phyloP scores from a whole-genome alignment of 2,888 invertebrate genomes.

The Litoditis marina region DNA sequence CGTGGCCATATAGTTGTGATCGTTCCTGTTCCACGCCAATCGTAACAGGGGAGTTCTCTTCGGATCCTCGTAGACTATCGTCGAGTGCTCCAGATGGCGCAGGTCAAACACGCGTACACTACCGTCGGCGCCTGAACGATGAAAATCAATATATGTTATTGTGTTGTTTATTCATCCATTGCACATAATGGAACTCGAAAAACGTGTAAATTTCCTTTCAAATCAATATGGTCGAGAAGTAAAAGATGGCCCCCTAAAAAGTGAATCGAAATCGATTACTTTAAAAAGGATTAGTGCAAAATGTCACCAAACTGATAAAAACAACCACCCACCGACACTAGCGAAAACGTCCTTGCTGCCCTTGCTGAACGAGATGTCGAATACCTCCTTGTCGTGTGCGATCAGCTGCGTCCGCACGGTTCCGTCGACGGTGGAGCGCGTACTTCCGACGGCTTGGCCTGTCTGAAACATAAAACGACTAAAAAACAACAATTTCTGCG shows the following conservation, averaged over 20 bases:
- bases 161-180: no score
- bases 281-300: not conserved
- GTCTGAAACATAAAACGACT: slow-evolving; percentile 62
- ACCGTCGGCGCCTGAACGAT: slow-evolving; percentile 79
- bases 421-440: slow-evolving; percentile 42
- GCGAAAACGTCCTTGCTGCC: slow-evolving; percentile 99
- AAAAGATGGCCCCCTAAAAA: no score
- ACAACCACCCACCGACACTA: slow-evolving; percentile 73
- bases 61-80: slow-evolving; percentile 98
- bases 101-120: slow-evolving; percentile 97
- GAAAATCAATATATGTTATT: no score
- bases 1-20: slow-evolving; percentile 96
- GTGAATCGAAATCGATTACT: slow-evolving; percentile 2
- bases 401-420: slow-evolving; percentile 95
- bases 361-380: slow-evolving; percentile 96
- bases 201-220: no score
- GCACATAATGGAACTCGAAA: no score
- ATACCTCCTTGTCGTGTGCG: slow-evolving; percentile 93
- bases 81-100: slow-evolving; percentile 94
- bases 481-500: not conserved
- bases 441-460: slow-evolving; percentile 74
- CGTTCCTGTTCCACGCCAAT: slow-evolving; percentile 98
- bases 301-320: not conserved
- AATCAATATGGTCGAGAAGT: no score
- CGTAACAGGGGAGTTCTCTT: slow-evolving; percentile 84